Evolutionary conservation across 2,797 vertebrate genomes (phyloP).

Genomic region (Anniella stebbinsi): DNA sequence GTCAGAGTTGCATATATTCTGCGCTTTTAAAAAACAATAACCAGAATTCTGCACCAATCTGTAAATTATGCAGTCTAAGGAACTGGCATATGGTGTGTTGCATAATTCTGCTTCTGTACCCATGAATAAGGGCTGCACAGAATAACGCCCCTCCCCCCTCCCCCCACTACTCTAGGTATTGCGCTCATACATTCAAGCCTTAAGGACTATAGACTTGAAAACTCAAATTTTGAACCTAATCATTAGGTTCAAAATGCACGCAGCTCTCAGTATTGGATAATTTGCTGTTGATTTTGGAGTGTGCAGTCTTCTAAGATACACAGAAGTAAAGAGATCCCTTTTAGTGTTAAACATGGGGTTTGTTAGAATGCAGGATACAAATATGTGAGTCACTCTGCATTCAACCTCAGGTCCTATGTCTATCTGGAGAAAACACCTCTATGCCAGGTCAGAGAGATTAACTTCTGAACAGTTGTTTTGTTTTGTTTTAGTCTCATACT

Average conservation of each 20-base stretch:
- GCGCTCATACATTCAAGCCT: neutral
- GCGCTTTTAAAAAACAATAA: rapidly evolving
- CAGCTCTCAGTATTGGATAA: neutral
- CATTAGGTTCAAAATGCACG: neutral
- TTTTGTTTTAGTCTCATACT: neutral
- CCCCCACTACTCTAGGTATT: neutral
- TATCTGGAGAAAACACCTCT: neutral
- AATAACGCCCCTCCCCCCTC: neutral
- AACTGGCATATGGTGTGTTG: neutral
- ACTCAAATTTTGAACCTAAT: neutral
- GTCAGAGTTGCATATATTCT: rapidly evolving
- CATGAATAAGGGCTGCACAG: neutral
- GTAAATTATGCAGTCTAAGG: neutral
- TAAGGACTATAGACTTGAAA: neutral
- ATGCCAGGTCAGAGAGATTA: neutral
- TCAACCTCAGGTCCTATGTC: too few relatives aligned
- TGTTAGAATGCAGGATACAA: neutral
- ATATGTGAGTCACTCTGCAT: too few relatives aligned
- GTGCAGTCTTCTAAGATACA: neutral
- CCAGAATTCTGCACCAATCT: neutral
- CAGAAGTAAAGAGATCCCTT: neutral
- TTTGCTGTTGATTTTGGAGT: neutral
- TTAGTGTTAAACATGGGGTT: neutral
- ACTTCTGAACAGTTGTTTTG: neutral
- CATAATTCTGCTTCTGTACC: neutral